Percentiles rank a stretch among this genome's conserved stretches.
These are phyloP conservation scores for Hemibagrus guttatus DNA, from an alignment of 2,797 vertebrate genomes.

Conservation along the genomic window DNA sequence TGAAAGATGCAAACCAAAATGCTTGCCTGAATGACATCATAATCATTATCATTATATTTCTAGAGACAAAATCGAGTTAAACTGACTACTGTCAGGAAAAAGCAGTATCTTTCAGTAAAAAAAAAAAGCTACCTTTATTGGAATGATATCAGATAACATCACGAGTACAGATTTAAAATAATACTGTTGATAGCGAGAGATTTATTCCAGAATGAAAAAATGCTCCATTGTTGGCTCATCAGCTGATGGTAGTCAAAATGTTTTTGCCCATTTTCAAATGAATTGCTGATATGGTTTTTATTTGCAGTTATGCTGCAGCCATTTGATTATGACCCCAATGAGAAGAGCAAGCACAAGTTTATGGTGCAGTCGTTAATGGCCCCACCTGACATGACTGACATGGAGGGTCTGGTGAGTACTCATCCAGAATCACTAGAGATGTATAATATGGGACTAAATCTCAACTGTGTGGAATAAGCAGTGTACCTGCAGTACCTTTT, in stretches of 20 bases:
- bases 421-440: neutral
- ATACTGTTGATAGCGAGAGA: neutral
- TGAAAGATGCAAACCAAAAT: neutral
- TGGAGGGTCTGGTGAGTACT: constrained; percentile 96
- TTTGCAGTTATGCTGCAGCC: constrained; percentile 97
- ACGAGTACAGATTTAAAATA: neutral
- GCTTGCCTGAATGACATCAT: neutral
- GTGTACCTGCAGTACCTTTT: neutral
- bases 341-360: constrained; percentile 99
- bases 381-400: constrained; percentile 94
- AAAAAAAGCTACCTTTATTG: neutral
- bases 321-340: constrained; percentile 98
- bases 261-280: neutral
- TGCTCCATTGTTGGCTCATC: neutral
- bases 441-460: neutral
- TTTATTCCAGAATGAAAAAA: neutral
- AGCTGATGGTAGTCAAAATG: neutral
- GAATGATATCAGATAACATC: neutral
- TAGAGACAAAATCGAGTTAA: neutral
- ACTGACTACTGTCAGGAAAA: neutral
- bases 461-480: neutral
- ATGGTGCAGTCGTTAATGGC: constrained; percentile 99
- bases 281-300: neutral
- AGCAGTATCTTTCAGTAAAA: neutral
- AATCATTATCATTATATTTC: neutral